These are phyloP conservation scores for Cerastis rubricosa DNA, from an alignment of 2,888 invertebrate species.

Conservation along the genomic window DNA sequence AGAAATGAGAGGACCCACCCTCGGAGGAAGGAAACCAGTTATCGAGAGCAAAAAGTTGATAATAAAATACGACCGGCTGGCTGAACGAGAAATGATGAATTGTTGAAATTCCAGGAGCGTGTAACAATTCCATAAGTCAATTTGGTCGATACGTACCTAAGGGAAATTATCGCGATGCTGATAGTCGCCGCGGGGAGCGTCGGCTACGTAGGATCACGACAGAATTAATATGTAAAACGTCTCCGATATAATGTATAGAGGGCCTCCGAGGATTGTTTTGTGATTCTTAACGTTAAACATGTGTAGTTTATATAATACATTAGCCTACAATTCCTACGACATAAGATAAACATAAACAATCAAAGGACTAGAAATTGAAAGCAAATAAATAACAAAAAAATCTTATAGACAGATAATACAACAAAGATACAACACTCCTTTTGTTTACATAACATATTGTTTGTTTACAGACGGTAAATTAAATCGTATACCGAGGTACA, in stretches of 20 bases:
- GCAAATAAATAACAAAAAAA: constrained; percentile 25
- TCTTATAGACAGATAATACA: neutral
- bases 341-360: constrained; percentile 9
- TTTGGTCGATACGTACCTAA: constrained; percentile 78
- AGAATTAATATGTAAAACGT: constrained; percentile 66
- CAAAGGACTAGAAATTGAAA: constrained; percentile 12
- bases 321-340: neutral
- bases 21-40: constrained; percentile 66
- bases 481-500: neutral
- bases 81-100: constrained; percentile 75
- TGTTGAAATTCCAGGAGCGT: constrained; percentile 77
- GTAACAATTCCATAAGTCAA: constrained; percentile 81
- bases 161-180: constrained; percentile 82
- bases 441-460: constrained; percentile 12
- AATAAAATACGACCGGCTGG: constrained; percentile 65
- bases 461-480: constrained; percentile 2
- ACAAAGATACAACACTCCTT: neutral
- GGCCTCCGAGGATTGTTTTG: constrained; percentile 38
- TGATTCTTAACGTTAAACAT: constrained; percentile 35
- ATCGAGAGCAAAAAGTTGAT: constrained; percentile 65
- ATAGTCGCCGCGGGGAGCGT: constrained; percentile 65
- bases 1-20: constrained; percentile 54
- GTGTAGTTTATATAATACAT: constrained; percentile 28
- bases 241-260: constrained; percentile 61
- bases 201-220: constrained; percentile 52